Conservation (phyloP, 2,888 invertebrate genomes). For the Flabesymbios commensalis region DNA sequence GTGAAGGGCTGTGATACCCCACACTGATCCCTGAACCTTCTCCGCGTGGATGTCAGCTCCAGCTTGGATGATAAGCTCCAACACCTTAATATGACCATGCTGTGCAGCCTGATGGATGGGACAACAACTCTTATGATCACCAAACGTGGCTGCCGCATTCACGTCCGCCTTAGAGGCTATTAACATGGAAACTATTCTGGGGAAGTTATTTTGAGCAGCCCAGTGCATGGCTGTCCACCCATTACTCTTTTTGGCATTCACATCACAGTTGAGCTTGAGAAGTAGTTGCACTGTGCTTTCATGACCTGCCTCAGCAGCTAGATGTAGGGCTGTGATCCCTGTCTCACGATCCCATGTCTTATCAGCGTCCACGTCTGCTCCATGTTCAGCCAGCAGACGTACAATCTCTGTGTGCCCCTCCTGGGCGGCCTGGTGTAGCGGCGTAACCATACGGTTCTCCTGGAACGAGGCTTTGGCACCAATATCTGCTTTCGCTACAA, state of each 20-base stretch:
- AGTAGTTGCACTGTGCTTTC: conserved; percentile 20
- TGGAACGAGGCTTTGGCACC: conserved; percentile 24
- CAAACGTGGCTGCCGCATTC: conserved; percentile 23
- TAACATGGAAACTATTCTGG: conserved; percentile 19
- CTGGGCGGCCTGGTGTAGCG: conserved; percentile 34
- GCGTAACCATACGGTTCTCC: conserved; percentile 24
- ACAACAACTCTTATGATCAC: conserved; percentile 25
- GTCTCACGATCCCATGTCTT: conserved; percentile 29
- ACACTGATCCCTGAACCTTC: conserved; percentile 21
- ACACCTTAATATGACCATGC: conserved; percentile 27
- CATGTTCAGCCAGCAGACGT: conserved; percentile 18
- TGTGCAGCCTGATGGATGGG: conserved; percentile 34
- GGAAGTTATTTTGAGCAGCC: conserved; percentile 31
- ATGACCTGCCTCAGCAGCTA: conserved; percentile 31
- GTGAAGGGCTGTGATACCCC: conserved; percentile 31
- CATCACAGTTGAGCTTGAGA: conserved; percentile 19
- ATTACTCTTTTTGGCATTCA: conserved; percentile 28
- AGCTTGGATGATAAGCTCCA: conserved; percentile 23
- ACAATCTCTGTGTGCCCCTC: conserved; percentile 29
- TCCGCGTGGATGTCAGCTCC: conserved; percentile 24
- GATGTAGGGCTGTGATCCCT: conserved; percentile 30
- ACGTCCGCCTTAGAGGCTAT: conserved; percentile 21
- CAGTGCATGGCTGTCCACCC: conserved; percentile 36
- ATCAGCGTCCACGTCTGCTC: conserved; percentile 22
- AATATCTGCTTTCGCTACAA: conserved; percentile 13